Base-by-base conservation (phyloP, 2,888 invertebrate genomes). In the Lucinisca nassula region DNA sequence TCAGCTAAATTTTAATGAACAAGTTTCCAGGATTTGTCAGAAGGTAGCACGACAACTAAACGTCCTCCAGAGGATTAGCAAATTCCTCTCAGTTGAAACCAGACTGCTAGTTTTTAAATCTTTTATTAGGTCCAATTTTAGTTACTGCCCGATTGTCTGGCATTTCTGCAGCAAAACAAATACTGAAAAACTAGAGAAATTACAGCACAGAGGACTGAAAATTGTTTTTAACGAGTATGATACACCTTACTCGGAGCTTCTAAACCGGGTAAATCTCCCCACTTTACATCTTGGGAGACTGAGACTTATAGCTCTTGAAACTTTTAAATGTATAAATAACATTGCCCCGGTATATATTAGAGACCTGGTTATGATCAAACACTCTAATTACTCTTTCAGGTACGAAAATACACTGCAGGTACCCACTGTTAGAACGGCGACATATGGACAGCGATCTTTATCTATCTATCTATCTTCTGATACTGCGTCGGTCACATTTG, bases 71-170 rank as follows among this genome's bases (percentile, higher is more conserved):
- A 76, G 55, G 40, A 32, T 76, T 6, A 76, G 76, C 32, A 74
- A 40, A 24, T 74, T 74, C 45, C 27, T 74, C 24, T 24, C 38
- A 0, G 38, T 14, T 24, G 40, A 74, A 8, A 74, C 40, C n/a
- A 74, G 27, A 74, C 38, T 74, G 3, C 14, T 74, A 12, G 27
- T 49, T 35, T 76, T 51, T 51, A 32, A 51, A n/a, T 76, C 32
- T 51, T 49, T 76, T 51, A 32, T 51, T 74, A 74, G 32, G n/a
- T n/a, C n/a, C n/a, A n/a, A n/a, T n/a, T n/a, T n/a, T n/a, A n/a
- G n/a, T 45, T 76, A 51, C n/a, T 76, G 76, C 51, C 76, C 76
- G 2, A 30, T 76, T 27, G 55, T 76, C 55, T 55, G 76, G 76
- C 76, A 76, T 32, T n/a, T 30, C 32, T 51, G 51, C 32, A 30